These are phyloP conservation scores for Dascillus cervinus DNA, from an alignment of 2,888 invertebrate species.

Conservation along the genomic window DNA sequence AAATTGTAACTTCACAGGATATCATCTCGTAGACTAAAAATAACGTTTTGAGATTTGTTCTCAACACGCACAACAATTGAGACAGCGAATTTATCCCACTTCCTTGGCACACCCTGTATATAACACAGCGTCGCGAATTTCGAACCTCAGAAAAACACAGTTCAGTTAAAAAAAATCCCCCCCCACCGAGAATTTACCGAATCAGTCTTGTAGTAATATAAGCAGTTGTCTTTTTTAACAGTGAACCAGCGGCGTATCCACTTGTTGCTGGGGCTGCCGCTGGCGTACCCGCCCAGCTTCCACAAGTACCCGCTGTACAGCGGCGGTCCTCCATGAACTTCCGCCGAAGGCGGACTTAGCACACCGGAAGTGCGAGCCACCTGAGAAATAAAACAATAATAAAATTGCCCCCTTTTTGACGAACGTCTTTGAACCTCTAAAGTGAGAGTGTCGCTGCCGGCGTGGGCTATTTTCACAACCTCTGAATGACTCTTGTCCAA, in stretches of 20 bases:
- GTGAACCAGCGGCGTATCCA: slow-evolving; percentile 92
- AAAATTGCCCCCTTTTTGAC: neutral
- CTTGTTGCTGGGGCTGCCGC: slow-evolving; percentile 48
- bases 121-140: too few relatives aligned
- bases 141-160: too few relatives aligned
- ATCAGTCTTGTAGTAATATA: slow-evolving; percentile 92
- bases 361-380: slow-evolving; percentile 83
- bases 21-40: too few relatives aligned
- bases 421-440: slow-evolving; percentile 64
- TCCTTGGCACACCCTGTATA: too few relatives aligned
- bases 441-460: slow-evolving; percentile 77
- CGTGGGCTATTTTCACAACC: slow-evolving; percentile 86
- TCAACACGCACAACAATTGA: too few relatives aligned
- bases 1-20: too few relatives aligned
- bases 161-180: too few relatives aligned
- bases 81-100: too few relatives aligned
- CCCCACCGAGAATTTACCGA: too few relatives aligned
- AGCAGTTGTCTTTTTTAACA: slow-evolving; percentile 83
- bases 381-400: slow-evolving; percentile 31
- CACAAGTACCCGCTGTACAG: slow-evolving; percentile 71
- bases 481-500: slow-evolving; percentile 90
- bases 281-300: slow-evolving; percentile 58
- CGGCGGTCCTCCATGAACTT: slow-evolving; percentile 52
- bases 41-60: too few relatives aligned
- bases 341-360: slow-evolving; percentile 58